phyloP scores from a whole-genome alignment of 1,140 invertebrate species.

The Cydia pomonella region DNA sequence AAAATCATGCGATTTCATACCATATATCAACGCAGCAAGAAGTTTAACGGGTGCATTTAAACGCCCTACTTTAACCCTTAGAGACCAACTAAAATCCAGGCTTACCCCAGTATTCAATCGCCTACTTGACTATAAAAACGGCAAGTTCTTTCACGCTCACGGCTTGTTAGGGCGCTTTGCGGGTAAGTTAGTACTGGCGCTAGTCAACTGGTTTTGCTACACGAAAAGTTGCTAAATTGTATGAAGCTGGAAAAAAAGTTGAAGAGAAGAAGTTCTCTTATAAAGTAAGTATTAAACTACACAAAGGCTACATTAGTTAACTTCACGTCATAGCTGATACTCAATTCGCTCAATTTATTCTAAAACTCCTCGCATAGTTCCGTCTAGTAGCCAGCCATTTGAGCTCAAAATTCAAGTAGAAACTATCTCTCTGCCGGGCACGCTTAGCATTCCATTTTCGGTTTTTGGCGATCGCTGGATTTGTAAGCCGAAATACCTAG shows the following conservation, averaged over 20 bases:
- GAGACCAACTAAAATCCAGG: background rate
- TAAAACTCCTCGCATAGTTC: background rate
- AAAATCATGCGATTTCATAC: background rate
- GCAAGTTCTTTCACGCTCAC: background rate
- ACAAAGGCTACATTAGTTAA: constrained; percentile 4
- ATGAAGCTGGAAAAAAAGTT: too few relatives aligned
- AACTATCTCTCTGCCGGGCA: background rate
- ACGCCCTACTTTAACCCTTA: background rate
- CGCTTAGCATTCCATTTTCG: constrained; percentile 3
- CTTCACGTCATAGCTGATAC: constrained; percentile 2
- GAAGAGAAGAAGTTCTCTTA: background rate
- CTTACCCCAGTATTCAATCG: constrained; percentile 17
- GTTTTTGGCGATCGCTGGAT: background rate
- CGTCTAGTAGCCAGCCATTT: background rate
- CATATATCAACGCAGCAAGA: background rate
- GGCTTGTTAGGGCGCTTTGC: background rate
- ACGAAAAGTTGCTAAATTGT: too few relatives aligned
- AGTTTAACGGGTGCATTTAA: background rate
- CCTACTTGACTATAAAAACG: background rate
- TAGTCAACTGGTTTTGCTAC: too few relatives aligned
- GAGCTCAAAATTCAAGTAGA: background rate
- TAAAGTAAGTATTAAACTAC: background rate
- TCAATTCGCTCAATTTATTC: constrained; percentile 14
- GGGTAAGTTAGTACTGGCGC: too few relatives aligned
- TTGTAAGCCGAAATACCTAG: background rate